Base-by-base conservation (phyloP, 2,888 invertebrate species). In the Melitaea athalia region DNA sequence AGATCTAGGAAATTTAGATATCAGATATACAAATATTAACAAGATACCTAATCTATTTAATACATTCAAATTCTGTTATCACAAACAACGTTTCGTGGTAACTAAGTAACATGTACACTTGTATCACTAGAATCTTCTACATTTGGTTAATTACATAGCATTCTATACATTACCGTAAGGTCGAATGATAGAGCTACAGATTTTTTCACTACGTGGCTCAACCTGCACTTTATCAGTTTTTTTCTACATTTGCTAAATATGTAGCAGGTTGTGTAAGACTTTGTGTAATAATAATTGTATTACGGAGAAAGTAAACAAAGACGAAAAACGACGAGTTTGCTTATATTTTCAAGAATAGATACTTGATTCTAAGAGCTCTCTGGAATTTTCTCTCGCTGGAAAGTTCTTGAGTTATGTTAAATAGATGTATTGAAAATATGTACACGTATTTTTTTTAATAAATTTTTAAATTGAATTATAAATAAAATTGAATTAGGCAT, bases 221-320 rank as follows among this genome's bases (percentile, higher is more conserved):
- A 24, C 24, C 24, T 24, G 24, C 24, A 24, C 24, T 24, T 24
- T 24, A 3, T 24, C 24, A 24, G 24, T 24, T 24, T 24, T 24
- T 24, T 24, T 1, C 24, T 24, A 24, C 24, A 3, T 24, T 24
- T 24, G 10, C 15, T 50, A 17, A 53, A 31, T 31, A 53, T 53
- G 12, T 31, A 31, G 50, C 10, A 15, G 17, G 10, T 50, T 31
- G 7, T 31, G 53, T 53, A 61, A 7, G 59, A 7, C 15, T 24
- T 12, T 42, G 42, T 65, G 52, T 60, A 59, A n/a, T n/a, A n/a
- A n/a, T n/a, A n/a, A 59, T 64, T 59, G 59, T 59, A 33, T 17
- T 59, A 24, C 17, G 43, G 52, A 52, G 24, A 60, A 60, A 65
- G 59, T 52, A 65, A 65, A 65, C 59, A 59, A 50, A n/a, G 52